Conservation (phyloP, 2,888 invertebrate species). For the Dendrolimus pini region DNA sequence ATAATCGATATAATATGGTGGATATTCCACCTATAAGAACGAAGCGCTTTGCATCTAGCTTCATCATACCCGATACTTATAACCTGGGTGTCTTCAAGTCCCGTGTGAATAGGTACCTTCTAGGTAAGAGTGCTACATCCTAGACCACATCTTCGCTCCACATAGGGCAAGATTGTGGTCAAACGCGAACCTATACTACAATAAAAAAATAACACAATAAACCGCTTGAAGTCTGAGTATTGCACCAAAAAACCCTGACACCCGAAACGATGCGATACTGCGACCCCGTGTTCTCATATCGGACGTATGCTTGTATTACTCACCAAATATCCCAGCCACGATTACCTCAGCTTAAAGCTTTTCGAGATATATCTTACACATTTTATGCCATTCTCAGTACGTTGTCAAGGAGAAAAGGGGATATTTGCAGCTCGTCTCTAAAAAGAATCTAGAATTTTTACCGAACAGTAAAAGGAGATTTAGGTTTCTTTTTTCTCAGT, state of each 20-base stretch:
- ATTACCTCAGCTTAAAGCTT: conserved; percentile 23
- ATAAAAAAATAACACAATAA: not conserved
- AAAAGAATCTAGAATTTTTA: not conserved
- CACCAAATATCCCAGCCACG: conserved; percentile 52
- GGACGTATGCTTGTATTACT: conserved; percentile 48
- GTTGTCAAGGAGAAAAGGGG: not conserved
- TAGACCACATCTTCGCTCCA: no score
- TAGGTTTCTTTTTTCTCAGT: not conserved
- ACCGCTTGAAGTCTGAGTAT: not conserved
- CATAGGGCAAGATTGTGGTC: no score
- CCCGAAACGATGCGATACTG: conserved; percentile 45
- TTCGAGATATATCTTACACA: not conserved
- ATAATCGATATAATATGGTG: no score
- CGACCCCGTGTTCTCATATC: conserved; percentile 39
- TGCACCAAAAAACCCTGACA: conserved; percentile 26
- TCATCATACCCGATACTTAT: no score
- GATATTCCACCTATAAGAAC: no score
- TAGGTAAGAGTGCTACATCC: no score
- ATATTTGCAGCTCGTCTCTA: not conserved
- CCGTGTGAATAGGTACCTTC: no score
- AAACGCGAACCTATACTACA: no score
- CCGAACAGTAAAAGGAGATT: not conserved
- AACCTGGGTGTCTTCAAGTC: no score
- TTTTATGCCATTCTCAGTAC: not conserved
- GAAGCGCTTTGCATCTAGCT: no score